Conservation (phyloP, 2,888 invertebrate genomes). For the Oxyteleia sp. region DNA sequence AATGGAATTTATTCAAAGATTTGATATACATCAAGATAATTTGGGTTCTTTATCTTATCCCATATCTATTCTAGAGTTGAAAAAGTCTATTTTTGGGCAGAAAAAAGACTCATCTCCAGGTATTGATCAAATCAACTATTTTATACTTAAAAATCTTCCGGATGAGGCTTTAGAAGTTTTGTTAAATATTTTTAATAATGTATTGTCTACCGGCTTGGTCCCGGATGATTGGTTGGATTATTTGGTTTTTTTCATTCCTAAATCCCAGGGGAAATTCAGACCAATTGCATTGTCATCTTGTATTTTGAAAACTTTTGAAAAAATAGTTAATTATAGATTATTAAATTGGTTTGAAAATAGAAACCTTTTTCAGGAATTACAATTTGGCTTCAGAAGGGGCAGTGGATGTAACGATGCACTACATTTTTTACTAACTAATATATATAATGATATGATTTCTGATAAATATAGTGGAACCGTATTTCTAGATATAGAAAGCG, state of each 20-base stretch:
- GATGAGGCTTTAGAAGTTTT: neutral
- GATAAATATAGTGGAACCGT: too few species aligned
- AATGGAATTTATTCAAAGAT: too few species aligned
- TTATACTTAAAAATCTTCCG: neutral
- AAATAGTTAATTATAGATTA: neutral
- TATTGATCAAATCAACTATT: conserved; percentile 7
- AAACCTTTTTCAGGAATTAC: neutral
- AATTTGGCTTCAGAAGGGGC: too few species aligned
- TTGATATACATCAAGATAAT: too few species aligned
- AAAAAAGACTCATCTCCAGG: neutral
- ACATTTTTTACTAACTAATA: neutral
- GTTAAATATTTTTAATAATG: conserved; percentile 1
- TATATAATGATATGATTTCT: neutral
- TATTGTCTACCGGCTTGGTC: neutral
- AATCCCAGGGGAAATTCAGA: too few species aligned
- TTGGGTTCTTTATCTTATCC: neutral
- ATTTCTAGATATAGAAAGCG: too few species aligned
- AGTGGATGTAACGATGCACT: too few species aligned
- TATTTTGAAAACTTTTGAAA: neutral
- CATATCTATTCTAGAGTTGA: neutral
- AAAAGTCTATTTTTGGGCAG: too few species aligned
- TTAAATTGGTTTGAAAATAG: neutral
- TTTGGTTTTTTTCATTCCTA: too few species aligned
- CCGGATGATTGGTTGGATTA: conserved; percentile 7
- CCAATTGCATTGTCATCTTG: neutral